Evolutionary conservation across 1,140 invertebrate species (phyloP), one percentile per base, ranked within the genome.

Genomic region (Macrobrachium nipponense): DNA sequence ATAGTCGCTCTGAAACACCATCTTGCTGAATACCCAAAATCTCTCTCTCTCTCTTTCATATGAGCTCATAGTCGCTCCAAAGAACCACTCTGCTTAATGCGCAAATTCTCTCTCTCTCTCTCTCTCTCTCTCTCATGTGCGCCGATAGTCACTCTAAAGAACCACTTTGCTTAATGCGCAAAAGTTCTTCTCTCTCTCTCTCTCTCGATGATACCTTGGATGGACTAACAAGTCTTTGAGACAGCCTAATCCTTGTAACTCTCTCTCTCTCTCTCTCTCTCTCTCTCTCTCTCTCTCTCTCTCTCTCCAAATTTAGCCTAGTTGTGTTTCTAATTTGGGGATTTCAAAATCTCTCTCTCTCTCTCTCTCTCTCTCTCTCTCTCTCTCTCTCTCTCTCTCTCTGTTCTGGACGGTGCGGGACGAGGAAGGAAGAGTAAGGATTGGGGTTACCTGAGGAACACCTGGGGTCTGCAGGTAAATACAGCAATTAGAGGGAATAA

Each of bases 401-500:
- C 70, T 73, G 15, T 73, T 23, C 6, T 2, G 27, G 27, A 36
- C 8, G 5, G 51, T 51, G 3, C 12, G 51, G 51, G 2, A 51
- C 12, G 51, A 51, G 12, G 51, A 51, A 51, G 12, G 51, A 51
- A 59, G 82, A 51, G 61, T 10, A 27, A 64, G 23, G 68, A 70
- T 66, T 77, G 66, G 77, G 72, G 83, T 86, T 72, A 86, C 66
- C 23, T 58, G 83, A 17, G 51, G 51, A 64, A 58, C 83, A 86
- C 83, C 83, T 86, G 83, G 83, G 23, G 23, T 58, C 51, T 77
- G 72, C 83, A 80, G 77, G 77, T 86, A 86, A 86, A 86, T 80
- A 80, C 83, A 80, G 75, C 83, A 86, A 86, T 86, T 86, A 86
- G 68, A 66, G 44, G 78, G 77, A 66, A 86, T 86, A 86, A 80